Evolutionary conservation across 2,113 vertebrate genomes (phyloP).

Genomic region (Laterallus jamaicensis): DNA sequence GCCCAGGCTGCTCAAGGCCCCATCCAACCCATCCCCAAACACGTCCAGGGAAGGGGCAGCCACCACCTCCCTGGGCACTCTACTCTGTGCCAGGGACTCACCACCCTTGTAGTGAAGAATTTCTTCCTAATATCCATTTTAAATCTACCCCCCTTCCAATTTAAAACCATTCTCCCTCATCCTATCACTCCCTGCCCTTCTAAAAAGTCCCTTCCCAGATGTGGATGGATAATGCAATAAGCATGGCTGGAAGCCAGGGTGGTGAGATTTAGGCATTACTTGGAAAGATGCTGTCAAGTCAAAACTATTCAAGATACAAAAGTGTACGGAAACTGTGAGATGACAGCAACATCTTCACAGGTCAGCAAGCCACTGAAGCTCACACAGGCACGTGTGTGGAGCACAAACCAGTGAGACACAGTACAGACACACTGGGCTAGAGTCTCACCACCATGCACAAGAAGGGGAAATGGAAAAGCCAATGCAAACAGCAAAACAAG

Average conservation of each 20-base stretch:
- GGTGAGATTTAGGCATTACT: not conserved
- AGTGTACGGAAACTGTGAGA: not conserved
- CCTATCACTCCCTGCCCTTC: too few relatives aligned
- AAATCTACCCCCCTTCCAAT: too few relatives aligned
- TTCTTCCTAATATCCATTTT: too few relatives aligned
- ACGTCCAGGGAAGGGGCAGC: too few relatives aligned
- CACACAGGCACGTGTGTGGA: rapidly evolving
- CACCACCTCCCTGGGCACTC: too few relatives aligned
- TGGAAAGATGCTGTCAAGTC: not conserved
- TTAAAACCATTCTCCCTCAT: too few relatives aligned
- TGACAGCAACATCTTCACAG: not conserved
- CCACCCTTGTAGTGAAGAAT: too few relatives aligned
- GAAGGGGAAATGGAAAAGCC: not conserved
- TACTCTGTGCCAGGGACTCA: too few relatives aligned
- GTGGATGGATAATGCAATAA: not conserved
- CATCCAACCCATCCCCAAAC: too few relatives aligned
- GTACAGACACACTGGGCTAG: not conserved
- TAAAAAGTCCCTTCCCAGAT: too few relatives aligned
- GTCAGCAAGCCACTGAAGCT: rapidly evolving
- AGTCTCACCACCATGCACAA: not conserved
- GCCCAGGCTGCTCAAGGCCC: too few relatives aligned
- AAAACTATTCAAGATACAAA: not conserved
- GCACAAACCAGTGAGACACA: too few relatives aligned
- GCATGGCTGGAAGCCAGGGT: not conserved
- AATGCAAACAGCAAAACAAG: not conserved